Conservation (phyloP, 2,797 vertebrate species). For the Typhlichthys subterraneus region DNA sequence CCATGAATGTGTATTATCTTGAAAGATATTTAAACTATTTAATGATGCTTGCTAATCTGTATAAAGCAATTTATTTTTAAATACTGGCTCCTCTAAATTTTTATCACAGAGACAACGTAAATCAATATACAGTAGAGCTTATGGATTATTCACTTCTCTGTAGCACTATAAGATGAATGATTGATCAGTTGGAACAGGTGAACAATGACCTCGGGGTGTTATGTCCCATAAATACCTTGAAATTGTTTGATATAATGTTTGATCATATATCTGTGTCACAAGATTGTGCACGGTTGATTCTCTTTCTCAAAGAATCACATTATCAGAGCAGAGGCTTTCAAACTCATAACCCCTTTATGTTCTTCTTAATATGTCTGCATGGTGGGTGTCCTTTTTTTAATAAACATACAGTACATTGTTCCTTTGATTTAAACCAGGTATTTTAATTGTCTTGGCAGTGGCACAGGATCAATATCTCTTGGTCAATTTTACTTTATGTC, state of each 20-base stretch:
- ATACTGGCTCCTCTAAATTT: slow-evolving; percentile 35
- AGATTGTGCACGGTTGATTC: slow-evolving; percentile 13
- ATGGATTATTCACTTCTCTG: slow-evolving; percentile 10
- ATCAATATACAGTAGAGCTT: slow-evolving; percentile 54
- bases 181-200: slow-evolving; percentile 25
- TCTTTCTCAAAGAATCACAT: slow-evolving; percentile 17
- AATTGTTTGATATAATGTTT: slow-evolving; percentile 12
- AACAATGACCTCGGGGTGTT: slow-evolving; percentile 13
- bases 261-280: slow-evolving; percentile 18
- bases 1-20: no score
- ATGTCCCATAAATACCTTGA: neutral
- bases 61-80: slow-evolving; percentile 50
- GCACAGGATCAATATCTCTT: slow-evolving; percentile 51
- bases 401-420: slow-evolving; percentile 32
- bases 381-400: slow-evolving; percentile 30
- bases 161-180: slow-evolving; percentile 22
- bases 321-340: slow-evolving; percentile 2
- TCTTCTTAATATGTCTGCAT: no score
- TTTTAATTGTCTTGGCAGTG: slow-evolving; percentile 66
- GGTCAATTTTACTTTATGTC: slow-evolving; percentile 51
- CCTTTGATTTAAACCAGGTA: slow-evolving; percentile 26
- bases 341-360: slow-evolving; percentile 5
- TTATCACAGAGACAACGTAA: slow-evolving; percentile 41
- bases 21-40: no score
- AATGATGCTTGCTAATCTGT: no score